A percentile compares a stretch with the other conserved stretches of the same genome.
These are phyloP conservation scores for Motacilla tschutschensis DNA, from an alignment of 2,113 vertebrate genomes.

Conservation along the genomic window DNA sequence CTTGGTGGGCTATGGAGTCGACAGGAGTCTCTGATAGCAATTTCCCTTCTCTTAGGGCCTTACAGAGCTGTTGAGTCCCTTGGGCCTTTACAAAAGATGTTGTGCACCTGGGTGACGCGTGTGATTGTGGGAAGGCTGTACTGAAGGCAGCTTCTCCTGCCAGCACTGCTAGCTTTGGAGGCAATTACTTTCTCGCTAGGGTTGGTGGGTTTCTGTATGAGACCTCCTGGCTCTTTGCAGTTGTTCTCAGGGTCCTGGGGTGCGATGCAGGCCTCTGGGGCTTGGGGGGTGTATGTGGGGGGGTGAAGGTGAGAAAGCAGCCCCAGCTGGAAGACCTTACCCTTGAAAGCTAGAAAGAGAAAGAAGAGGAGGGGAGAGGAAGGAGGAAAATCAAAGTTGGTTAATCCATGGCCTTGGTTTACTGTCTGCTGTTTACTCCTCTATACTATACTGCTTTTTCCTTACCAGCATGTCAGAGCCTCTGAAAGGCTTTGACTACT, in stretches of 20 bases:
- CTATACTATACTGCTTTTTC: background rate
- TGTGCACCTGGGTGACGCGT: conserved; percentile 19
- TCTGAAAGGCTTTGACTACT: background rate
- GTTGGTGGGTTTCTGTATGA: background rate
- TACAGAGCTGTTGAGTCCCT: conserved; percentile 31
- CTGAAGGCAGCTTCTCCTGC: background rate
- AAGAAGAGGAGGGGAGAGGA: background rate
- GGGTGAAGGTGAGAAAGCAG: background rate
- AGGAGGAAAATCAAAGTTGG: background rate
- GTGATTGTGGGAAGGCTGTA: background rate
- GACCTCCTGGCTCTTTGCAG: conserved; percentile 6
- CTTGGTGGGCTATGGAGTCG: conserved; percentile 42
- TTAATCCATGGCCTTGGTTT: background rate
- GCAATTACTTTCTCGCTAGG: conserved; percentile 3
- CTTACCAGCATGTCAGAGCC: background rate
- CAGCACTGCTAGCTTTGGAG: background rate
- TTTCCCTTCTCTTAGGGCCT: conserved; percentile 47
- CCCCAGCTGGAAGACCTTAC: background rate
- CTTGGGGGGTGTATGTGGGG: background rate
- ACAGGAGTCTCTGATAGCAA: conserved; percentile 52
- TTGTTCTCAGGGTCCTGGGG: background rate
- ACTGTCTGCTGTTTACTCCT: background rate
- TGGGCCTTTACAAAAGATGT: conserved; percentile 26
- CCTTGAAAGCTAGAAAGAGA: background rate
- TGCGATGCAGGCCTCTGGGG: background rate